Evolutionary conservation across 2,113 vertebrate genomes (phyloP), one percentile per base, ranked within the genome.

Genomic region (Xenopus laevis): DNA sequence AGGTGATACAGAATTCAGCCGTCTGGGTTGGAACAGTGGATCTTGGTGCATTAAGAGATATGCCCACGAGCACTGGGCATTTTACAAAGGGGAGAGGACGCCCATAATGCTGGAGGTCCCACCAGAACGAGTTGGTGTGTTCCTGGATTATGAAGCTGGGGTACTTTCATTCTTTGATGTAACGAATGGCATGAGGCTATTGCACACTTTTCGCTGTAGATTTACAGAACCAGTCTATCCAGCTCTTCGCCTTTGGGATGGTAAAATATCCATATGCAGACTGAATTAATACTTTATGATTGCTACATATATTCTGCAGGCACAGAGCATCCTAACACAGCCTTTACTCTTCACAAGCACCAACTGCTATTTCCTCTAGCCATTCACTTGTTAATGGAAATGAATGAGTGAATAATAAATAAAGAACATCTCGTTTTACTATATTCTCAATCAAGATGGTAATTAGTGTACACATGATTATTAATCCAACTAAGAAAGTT

Each of bases 1-100:
- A 69, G 90, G 89, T 27, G 68, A 83, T 45, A 78, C 86, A 0
- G 85, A 89, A 50, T 71, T 69, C 0, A 82, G 81, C 53, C 79
- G 80, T 0, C 78, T 91, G n/a, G 89, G 89, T 20, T 91, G 86
- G 81, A 92, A 90, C 3, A 82, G 83, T 50, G 82, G 84, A 65
- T 90, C 89, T 4, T 91, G 86, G 89, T 92, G 88, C 78, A 80
- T 90, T 10, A 91, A 90, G 72, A 84, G 86, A 64, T 91, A 81
- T 79, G 89, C 87, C 50, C 27, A 87, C 12, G 87, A 92, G 64
- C 87, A 89, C 79, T 92, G 89, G 87, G 88, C 89, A 33, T 93
- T 91, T 81, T 89, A 92, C 53, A 88, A 89, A 50, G 82, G 88
- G 27, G 87, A 88, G 8, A 87, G 88, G 74, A 82, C 79, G 68